Conservation (phyloP, 1,140 invertebrate genomes). For the Drosophila ironensis region DNA sequence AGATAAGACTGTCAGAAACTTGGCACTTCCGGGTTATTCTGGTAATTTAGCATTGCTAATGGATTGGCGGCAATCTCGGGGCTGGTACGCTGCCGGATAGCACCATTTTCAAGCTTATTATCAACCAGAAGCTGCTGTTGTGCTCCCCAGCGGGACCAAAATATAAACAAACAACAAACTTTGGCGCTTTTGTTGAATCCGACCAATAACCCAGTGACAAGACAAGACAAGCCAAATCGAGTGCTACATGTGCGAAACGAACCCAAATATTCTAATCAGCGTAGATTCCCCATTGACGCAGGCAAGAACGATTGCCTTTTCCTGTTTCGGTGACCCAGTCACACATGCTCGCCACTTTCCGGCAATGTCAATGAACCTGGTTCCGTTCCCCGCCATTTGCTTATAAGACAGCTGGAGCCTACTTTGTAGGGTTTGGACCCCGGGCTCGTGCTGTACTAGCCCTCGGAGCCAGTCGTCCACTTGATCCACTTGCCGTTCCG, state of each 20-base stretch:
- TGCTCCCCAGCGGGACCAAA: not conserved
- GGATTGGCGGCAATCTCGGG: not conserved
- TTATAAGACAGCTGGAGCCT: constrained; percentile 17
- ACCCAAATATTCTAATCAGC: constrained; percentile 36
- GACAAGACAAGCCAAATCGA: not conserved
- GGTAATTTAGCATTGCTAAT: not conserved
- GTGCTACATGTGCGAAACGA: constrained; percentile 7
- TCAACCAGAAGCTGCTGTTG: not conserved
- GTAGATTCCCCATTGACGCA: constrained; percentile 61
- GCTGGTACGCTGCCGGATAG: not conserved
- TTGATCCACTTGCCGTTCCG: constrained; percentile 26
- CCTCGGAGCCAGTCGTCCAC: constrained; percentile 8
- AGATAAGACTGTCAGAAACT: no score
- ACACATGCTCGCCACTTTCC: constrained; percentile 2
- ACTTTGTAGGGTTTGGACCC: not conserved
- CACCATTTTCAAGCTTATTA: not conserved
- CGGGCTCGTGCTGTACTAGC: not conserved
- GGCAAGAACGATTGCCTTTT: constrained; percentile 2
- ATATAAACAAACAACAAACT: constrained; percentile 14
- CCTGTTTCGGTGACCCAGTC: not conserved
- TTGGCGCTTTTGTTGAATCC: constrained; percentile 5
- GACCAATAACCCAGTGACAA: constrained; percentile 16
- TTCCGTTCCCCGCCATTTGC: no score
- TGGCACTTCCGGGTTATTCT: not conserved
- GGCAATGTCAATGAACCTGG: constrained; percentile 41